These are phyloP conservation scores for Carettochelys insculpta DNA, from an alignment of 2,113 vertebrate species.

Conservation along the genomic window DNA sequence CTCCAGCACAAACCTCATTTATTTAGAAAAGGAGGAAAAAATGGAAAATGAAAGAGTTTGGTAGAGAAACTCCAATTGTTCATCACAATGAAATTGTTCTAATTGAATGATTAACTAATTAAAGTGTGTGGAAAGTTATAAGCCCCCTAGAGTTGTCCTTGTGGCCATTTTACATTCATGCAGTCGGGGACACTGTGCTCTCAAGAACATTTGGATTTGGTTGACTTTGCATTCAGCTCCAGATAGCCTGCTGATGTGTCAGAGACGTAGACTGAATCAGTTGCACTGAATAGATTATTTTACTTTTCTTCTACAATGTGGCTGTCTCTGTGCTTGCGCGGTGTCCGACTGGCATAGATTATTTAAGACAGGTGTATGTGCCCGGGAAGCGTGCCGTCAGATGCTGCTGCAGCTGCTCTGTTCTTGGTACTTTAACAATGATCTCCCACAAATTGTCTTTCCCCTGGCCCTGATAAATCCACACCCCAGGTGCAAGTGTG, in stretches of 20 bases:
- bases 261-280: not conserved
- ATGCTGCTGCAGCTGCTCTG: not conserved
- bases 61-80: not conserved
- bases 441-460: not conserved
- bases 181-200: not conserved
- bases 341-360: fast-evolving
- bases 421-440: not conserved
- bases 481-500: not conserved
- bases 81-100: not conserved
- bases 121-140: not conserved
- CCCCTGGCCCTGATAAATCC: not conserved
- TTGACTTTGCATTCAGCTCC: not conserved
- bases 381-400: not conserved
- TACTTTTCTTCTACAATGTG: fast-evolving
- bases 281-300: fast-evolving
- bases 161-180: not conserved
- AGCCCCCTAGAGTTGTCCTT: not conserved
- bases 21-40: not conserved
- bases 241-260: fast-evolving
- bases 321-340: fast-evolving
- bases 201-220: not conserved
- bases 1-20: not conserved
- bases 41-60: not conserved
- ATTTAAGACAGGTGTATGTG: fast-evolving
- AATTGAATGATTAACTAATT: not conserved